Evolutionary conservation across 35 echinoderm and acorn worm genomes (phyloP).

Genomic region (Ophiothrix spiculata): DNA sequence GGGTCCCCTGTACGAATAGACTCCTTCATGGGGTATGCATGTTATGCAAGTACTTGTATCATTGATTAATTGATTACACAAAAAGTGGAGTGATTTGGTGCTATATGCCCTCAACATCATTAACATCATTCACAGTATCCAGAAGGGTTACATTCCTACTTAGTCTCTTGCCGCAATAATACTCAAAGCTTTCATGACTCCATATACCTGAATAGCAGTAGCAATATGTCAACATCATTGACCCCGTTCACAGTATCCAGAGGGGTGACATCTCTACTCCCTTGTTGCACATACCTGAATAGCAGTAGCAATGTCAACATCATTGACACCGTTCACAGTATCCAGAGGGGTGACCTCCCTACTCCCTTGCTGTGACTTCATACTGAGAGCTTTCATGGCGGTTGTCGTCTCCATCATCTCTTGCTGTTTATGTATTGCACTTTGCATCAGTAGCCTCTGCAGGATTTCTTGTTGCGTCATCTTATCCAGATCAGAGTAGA

Average conservation of each 20-base stretch:
- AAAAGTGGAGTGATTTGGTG: too few relatives aligned
- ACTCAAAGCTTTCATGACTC: background rate
- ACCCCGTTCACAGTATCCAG: background rate
- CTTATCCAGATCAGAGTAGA: conserved; percentile 56
- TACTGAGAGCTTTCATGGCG: background rate
- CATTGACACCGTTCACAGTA: conserved; percentile 8
- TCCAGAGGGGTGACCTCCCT: conserved; percentile 17
- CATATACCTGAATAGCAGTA: conserved; percentile 69
- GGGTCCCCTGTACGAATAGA: too few relatives aligned
- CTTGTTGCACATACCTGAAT: conserved; percentile 61
- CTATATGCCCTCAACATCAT: conserved; percentile 52
- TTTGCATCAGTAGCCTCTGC: conserved; percentile 77
- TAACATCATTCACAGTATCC: background rate
- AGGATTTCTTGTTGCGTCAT: conserved; percentile 69
- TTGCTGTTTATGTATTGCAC: conserved; percentile 77
- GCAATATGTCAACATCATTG: conserved; percentile 59
- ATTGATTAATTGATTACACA: too few relatives aligned
- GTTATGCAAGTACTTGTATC: too few relatives aligned
- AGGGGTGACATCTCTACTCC: conserved; percentile 27
- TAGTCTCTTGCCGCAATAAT: conserved; percentile 3
- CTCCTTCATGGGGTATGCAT: too few relatives aligned
- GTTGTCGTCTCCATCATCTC: background rate
- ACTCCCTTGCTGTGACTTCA: conserved; percentile 18
- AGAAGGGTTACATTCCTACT: conserved; percentile 24
- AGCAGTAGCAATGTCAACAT: conserved; percentile 63